Evolutionary conservation across 2,113 vertebrate genomes (phyloP).

Genomic region (Coturnix japonica): DNA sequence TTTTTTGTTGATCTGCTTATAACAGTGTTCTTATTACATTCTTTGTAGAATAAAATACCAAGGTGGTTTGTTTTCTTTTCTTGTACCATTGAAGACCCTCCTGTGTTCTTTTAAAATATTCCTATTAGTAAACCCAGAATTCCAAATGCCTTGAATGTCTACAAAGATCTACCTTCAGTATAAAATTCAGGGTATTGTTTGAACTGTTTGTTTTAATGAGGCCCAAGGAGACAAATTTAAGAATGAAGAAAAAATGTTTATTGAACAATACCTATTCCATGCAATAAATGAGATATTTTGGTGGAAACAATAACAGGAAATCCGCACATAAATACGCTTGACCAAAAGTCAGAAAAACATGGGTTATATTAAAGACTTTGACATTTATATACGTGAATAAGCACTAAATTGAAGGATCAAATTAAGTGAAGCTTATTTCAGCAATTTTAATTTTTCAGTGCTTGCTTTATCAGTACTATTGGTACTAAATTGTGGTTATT

Average conservation of each 20-base stretch:
- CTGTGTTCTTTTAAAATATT: neutral
- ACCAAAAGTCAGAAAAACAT: neutral
- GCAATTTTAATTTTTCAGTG: too few species aligned
- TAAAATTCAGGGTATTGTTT: neutral
- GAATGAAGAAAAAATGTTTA: neutral
- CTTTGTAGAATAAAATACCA: neutral
- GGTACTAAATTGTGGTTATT: neutral
- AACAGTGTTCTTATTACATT: rapidly evolving
- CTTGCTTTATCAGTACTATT: neutral
- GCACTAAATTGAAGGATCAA: neutral
- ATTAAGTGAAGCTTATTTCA: neutral
- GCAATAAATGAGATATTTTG: neutral
- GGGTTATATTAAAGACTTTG: neutral
- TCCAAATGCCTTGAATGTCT: neutral
- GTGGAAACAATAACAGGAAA: neutral
- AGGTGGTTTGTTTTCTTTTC: neutral
- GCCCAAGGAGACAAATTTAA: neutral
- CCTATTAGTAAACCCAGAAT: neutral
- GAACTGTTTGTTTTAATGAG: neutral
- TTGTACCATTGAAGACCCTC: neutral
- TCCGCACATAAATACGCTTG: neutral
- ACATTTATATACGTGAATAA: neutral
- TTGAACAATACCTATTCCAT: neutral
- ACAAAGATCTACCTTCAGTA: neutral
- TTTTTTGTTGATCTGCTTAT: neutral